Evolutionary conservation across 2,888 invertebrate species (phyloP).

Genomic region (Dicranocentrus wangi): DNA sequence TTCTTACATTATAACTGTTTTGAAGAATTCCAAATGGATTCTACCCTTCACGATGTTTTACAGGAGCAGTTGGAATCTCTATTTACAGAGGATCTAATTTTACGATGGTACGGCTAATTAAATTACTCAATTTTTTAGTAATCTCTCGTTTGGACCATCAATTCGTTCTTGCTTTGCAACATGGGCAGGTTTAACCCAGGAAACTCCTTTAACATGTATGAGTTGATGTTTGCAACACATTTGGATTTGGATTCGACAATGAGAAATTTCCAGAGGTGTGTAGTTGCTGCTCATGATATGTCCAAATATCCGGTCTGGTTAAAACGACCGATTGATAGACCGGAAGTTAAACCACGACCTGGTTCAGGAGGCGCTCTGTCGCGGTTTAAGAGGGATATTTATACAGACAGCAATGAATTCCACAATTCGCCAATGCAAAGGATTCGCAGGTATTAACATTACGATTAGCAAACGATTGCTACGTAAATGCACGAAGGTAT

Average conservation of each 20-base stretch:
- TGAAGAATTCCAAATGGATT: conserved; percentile 60
- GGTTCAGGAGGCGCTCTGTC: neutral
- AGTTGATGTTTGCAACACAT: conserved; percentile 63
- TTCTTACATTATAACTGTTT: conserved; percentile 69
- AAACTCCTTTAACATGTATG: conserved; percentile 65
- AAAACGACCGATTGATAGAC: conserved; percentile 68
- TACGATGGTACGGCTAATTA: conserved; percentile 67
- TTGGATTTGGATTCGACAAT: conserved; percentile 64
- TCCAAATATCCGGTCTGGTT: conserved; percentile 66
- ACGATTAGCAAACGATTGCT: too few species aligned
- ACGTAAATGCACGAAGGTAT: too few species aligned
- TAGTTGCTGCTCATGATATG: conserved; percentile 57
- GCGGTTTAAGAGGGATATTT: conserved; percentile 19
- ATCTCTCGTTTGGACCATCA: too few species aligned
- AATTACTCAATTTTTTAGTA: too few species aligned
- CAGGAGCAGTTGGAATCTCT: conserved; percentile 67
- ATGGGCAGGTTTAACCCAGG: conserved; percentile 67
- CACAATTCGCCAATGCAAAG: too few species aligned
- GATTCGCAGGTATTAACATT: too few species aligned
- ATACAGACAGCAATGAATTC: neutral
- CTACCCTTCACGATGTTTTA: conserved; percentile 64
- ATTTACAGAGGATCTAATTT: conserved; percentile 66
- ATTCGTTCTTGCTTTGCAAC: too few species aligned
- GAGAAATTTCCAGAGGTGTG: conserved; percentile 69
- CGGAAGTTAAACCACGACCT: conserved; percentile 34